Conservation (phyloP, 1,140 invertebrate genomes). For the Lucilia sericata region DNA sequence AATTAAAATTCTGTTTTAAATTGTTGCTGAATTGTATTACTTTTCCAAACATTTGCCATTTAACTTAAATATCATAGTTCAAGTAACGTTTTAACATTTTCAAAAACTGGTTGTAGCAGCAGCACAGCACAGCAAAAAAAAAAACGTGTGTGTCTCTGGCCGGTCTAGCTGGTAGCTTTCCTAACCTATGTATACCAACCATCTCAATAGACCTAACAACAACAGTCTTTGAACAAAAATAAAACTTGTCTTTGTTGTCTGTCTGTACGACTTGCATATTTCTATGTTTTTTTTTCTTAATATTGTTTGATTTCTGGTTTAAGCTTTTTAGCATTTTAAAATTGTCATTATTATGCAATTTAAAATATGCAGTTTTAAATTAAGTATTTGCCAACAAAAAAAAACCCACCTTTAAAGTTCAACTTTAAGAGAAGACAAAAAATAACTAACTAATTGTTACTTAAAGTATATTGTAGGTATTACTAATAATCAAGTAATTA, state of each 20-base stretch:
- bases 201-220: background rate
- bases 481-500: conserved; percentile 11
- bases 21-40: too few species aligned
- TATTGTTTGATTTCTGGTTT: conserved; percentile 25
- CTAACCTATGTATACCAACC: background rate
- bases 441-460: background rate
- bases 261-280: background rate
- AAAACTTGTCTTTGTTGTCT: background rate
- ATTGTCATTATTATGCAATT: conserved; percentile 11
- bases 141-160: background rate
- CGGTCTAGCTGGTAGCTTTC: background rate
- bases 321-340: conserved; percentile 6
- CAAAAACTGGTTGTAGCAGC: background rate
- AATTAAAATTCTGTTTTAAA: background rate
- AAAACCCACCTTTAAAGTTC: conserved; percentile 6
- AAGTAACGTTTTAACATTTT: background rate
- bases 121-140: background rate
- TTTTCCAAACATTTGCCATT: background rate
- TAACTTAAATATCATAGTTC: conserved; percentile 26
- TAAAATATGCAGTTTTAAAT: background rate
- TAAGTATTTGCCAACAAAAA: background rate
- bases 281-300: background rate
- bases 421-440: background rate
- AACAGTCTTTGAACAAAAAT: background rate
- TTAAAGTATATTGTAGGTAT: background rate